Evolutionary conservation across 2,797 vertebrate genomes (phyloP), one percentile per base, ranked within the genome.

Genomic region (Eospalax fontanierii): DNA sequence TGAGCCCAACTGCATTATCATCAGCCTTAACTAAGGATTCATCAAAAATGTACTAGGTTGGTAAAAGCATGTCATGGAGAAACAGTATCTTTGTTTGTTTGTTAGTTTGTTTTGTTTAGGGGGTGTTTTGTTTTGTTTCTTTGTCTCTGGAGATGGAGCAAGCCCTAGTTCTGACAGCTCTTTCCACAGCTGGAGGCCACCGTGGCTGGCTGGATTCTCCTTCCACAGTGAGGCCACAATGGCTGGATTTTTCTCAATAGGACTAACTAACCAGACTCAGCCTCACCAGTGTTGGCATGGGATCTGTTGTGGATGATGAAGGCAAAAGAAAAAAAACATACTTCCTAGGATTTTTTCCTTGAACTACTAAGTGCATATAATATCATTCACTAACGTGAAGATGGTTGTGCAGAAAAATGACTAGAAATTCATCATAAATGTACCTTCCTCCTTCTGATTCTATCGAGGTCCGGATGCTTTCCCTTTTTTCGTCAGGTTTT

Each of bases 331-430:
- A 5, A 76, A 81, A 14, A 83, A 12, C 21, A 35, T 68, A 65
- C 66, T 54, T 84, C 54, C 6, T 18, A 74, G 8, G 46, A n/a
- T 57, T 65, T 93, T 75, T 38, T n/a, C 19, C 6, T 78, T 90
- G 15, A 95, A 15, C 15, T 38, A 22, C 26, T 68, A 59, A 65
- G 1, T 35, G 8, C 4, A 26, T 74, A 59, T 4, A 65, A 65
- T 46, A 28, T 63, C 68, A 80, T 71, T 90, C 95, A 30, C n/a
- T 87, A 75, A 93, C 78, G 87, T 66, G 95, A 93, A 95, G 28
- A 24, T 19, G 9, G 0, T 9, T 65, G 1, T 9, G 2, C 66
- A 30, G 63, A 71, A 59, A 91, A 91, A 8, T 22, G 80, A 74
- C 38, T 63, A 91, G 38, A 92, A 63, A 46, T 46, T 24, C 40